Evolutionary conservation across 2,797 vertebrate genomes (phyloP).

Genomic region (Ciconia nigra): DNA sequence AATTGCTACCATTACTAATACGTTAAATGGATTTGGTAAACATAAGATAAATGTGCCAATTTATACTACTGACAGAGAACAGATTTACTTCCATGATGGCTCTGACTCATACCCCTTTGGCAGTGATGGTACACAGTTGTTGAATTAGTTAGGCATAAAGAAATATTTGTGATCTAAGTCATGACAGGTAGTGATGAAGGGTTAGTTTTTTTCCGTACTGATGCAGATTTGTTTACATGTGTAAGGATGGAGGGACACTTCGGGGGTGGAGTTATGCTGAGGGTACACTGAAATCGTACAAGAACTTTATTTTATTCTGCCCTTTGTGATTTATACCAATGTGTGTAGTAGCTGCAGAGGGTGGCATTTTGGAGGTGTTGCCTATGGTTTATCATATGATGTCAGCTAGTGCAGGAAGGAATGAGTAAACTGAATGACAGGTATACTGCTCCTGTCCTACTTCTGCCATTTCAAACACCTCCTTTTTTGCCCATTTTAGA

Average conservation of each 20-base stretch:
- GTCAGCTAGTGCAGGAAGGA: background rate
- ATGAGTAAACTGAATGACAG: background rate
- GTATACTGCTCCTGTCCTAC: background rate
- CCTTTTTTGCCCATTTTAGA: constrained; percentile 73
- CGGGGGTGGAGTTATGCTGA: background rate
- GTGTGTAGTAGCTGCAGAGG: background rate
- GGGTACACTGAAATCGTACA: rapidly evolving
- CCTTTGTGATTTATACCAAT: background rate
- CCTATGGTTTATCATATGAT: background rate
- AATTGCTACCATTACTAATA: background rate
- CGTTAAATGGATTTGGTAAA: background rate
- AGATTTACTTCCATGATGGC: background rate
- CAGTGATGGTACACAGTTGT: background rate
- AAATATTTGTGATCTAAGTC: background rate
- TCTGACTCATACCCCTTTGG: background rate
- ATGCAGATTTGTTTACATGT: rapidly evolving
- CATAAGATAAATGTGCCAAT: background rate
- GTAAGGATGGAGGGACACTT: background rate
- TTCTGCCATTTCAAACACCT: background rate
- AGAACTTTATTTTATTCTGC: background rate
- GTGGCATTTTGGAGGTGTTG: background rate
- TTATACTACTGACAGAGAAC: background rate
- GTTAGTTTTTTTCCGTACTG: background rate
- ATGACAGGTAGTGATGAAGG: background rate
- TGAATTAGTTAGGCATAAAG: background rate